These are phyloP conservation scores for Sycobia sp. DNA, from an alignment of 1,140 invertebrate species.

Conservation along the genomic window DNA sequence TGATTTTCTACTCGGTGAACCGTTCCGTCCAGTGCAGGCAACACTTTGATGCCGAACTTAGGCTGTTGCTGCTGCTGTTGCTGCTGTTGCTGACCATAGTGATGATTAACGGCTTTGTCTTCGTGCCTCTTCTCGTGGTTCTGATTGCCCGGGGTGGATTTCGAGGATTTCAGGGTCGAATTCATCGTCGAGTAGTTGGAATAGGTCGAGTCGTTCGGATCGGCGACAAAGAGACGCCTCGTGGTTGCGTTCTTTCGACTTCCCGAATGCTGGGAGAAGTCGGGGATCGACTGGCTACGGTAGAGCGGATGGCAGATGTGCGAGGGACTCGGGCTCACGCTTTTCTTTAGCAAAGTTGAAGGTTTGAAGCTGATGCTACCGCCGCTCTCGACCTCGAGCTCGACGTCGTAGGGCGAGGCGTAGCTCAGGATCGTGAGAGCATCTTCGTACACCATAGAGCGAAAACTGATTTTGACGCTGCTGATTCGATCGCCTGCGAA, in stretches of 20 bases:
- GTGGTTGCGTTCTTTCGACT: conserved; percentile 20
- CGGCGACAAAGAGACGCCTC: conserved; percentile 59
- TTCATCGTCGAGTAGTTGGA: conserved; percentile 60
- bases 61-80: conserved; percentile 54
- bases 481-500: conserved; percentile 82
- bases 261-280: conserved; percentile 60
- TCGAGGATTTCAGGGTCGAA: conserved; percentile 54
- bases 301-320: conserved; percentile 72
- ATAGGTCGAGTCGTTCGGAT: conserved; percentile 58
- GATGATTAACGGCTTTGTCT: conserved; percentile 44
- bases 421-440: conserved; percentile 87
- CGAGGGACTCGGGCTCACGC: conserved; percentile 57
- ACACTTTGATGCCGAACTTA: conserved; percentile 74
- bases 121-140: conserved; percentile 49
- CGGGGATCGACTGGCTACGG: conserved; percentile 72
- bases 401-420: conserved; percentile 88
- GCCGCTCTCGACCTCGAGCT: conserved; percentile 70
- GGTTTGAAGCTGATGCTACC: conserved; percentile 63
- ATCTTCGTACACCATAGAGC: conserved; percentile 88
- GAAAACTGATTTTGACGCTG: conserved; percentile 83
- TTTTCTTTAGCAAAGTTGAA: conserved; percentile 61
- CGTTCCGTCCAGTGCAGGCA: conserved; percentile 59
- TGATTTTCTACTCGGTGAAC: conserved; percentile 59
- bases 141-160: conserved; percentile 47
- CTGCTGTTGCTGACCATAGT: conserved; percentile 21